Conservation (phyloP, 2,797 vertebrate genomes). For the Danio kyathit region DNA sequence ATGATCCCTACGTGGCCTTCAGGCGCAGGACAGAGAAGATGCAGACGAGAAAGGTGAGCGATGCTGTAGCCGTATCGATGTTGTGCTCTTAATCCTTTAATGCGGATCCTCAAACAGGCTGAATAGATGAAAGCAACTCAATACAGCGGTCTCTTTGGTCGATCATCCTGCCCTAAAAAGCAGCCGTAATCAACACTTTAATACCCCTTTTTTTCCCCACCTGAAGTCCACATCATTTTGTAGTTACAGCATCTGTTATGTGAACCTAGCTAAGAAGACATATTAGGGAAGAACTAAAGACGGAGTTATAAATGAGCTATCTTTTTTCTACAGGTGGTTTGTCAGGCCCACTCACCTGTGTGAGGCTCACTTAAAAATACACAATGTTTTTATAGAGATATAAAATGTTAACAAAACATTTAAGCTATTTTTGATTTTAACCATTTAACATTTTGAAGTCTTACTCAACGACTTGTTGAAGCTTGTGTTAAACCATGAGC, state of each 20-base stretch:
- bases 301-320: neutral
- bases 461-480: neutral
- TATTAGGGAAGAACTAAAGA: neutral
- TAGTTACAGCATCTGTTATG: neutral
- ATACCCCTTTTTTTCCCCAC: neutral
- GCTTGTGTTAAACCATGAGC: neutral
- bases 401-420: neutral
- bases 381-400: no score
- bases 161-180: neutral
- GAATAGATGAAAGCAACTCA: neutral
- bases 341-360: no score
- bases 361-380: no score
- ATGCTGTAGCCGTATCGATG: neutral
- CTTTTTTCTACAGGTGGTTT: no score
- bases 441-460: neutral
- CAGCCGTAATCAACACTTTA: neutral
- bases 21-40: conserved; percentile 98
- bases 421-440: no score
- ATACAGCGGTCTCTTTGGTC: neutral
- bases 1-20: conserved; percentile 98
- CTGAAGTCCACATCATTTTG: neutral
- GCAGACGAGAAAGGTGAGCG: conserved; percentile 95
- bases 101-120: neutral
- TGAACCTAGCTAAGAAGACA: no score
- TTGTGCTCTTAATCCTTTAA: conserved; percentile 10